A percentile compares a stretch with the other conserved stretches of the same genome.
Evolutionary conservation across 2,113 vertebrate genomes (phyloP).

Genomic region (Gymnobelideus leadbeateri): DNA sequence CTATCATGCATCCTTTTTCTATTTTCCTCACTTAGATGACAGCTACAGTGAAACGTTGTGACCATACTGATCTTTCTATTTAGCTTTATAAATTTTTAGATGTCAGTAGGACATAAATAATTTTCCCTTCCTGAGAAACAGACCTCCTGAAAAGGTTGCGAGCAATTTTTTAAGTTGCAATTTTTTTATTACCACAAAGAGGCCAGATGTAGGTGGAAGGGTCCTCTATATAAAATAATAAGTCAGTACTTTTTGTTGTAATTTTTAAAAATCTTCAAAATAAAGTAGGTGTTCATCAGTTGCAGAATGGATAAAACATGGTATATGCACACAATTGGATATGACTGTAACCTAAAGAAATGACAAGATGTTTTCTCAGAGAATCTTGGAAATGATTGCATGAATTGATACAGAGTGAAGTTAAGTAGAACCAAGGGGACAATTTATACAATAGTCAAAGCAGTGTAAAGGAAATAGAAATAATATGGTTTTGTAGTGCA

Average conservation of each 20-base stretch:
- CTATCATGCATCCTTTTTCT: slow-evolving; percentile 39
- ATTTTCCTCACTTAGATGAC: slow-evolving; percentile 52
- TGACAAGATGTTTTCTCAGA: neutral
- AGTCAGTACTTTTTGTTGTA: neutral
- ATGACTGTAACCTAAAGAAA: neutral
- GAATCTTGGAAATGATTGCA: neutral
- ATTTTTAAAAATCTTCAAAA: neutral
- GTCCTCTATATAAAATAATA: neutral
- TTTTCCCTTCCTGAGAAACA: slow-evolving; percentile 47
- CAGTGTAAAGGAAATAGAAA: neutral
- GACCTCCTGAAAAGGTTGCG: slow-evolving; percentile 59
- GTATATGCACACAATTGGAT: neutral
- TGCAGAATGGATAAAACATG: neutral
- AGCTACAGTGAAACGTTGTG: slow-evolving; percentile 55
- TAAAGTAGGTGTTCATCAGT: neutral
- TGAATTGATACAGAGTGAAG: neutral
- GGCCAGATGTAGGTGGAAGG: neutral
- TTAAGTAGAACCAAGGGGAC: neutral
- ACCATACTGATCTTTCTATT: slow-evolving; percentile 49
- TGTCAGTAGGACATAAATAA: slow-evolving; percentile 65
- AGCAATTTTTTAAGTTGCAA: neutral
- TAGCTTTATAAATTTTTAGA: slow-evolving; percentile 61
- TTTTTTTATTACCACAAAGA: neutral
- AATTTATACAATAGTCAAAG: neutral
- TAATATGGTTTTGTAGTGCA: neutral